Percentiles rank a stretch among this genome's conserved stretches.
Conservation (phyloP, 2,113 vertebrate species). For the Halcyon senegalensis region DNA sequence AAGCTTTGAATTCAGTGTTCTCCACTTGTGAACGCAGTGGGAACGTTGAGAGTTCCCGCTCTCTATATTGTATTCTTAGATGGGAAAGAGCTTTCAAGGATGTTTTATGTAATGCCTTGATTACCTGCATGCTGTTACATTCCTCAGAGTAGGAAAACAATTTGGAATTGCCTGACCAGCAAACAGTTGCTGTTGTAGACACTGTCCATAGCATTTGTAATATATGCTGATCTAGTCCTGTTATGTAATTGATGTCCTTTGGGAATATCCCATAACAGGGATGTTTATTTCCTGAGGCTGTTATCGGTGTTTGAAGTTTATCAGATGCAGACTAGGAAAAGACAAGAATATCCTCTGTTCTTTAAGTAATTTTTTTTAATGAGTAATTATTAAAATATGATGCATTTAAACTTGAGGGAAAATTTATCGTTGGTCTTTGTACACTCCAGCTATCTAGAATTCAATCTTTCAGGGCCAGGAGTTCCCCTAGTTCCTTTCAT, state of each 20-base stretch:
- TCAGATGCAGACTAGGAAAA: background rate
- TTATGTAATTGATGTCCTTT: conserved; percentile 1
- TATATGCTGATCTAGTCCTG: background rate
- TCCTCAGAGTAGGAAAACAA: background rate
- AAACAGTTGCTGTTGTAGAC: background rate
- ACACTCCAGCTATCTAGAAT: background rate
- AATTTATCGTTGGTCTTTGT: background rate
- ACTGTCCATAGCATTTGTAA: background rate
- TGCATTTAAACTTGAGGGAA: background rate
- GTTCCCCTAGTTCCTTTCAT: background rate
- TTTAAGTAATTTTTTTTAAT: background rate
- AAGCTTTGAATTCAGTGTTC: background rate
- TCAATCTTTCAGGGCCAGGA: background rate
- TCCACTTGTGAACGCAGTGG: background rate
- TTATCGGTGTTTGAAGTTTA: conserved; percentile 18
- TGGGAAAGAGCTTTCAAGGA: background rate
- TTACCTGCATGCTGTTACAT: background rate
- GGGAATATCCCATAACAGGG: background rate
- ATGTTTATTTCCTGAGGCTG: conserved; percentile 29
- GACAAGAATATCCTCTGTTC: background rate
- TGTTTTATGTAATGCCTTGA: background rate
- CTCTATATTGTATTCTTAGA: background rate
- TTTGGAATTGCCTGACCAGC: background rate
- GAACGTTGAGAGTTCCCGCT: background rate
- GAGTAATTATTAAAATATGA: background rate